phyloP scores from a whole-genome alignment of 2,797 vertebrate genomes.

The Anolis apletophallus region DNA sequence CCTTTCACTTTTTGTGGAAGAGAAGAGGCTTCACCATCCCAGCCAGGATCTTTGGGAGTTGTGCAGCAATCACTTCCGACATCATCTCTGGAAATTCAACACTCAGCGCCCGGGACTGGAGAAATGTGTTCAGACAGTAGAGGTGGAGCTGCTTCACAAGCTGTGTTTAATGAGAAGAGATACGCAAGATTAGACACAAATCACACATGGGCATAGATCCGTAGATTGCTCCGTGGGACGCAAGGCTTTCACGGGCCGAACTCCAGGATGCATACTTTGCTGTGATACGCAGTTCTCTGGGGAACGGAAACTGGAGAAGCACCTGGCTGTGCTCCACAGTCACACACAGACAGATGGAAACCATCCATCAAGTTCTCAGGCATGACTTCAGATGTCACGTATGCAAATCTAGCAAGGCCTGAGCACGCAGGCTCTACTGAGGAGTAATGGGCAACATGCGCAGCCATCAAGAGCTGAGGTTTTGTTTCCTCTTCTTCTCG shows the following conservation, averaged over 20 bases:
- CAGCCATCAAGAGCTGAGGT: neutral
- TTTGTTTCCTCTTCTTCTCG: no score
- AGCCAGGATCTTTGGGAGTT: conserved; percentile 96
- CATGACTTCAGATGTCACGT: neutral
- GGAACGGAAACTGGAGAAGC: no score
- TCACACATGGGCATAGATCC: neutral
- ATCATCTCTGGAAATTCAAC: conserved; percentile 99
- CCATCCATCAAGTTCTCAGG: no score
- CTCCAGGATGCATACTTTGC: no score
- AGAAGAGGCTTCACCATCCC: conserved; percentile 98
- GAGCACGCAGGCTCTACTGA: neutral
- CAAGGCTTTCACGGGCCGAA: no score
- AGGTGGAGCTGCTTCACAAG: conserved; percentile 97
- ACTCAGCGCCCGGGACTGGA: conserved; percentile 93
- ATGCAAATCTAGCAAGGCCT: neutral
- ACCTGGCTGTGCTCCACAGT: no score
- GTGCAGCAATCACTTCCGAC: conserved; percentile 97
- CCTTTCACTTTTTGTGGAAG: conserved; percentile 94
- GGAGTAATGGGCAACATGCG: neutral
- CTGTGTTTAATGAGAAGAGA: conserved; percentile 77
- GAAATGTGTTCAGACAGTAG: conserved; percentile 95
- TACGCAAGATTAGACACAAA: conserved; percentile 8
- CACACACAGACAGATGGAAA: no score
- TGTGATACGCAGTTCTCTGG: no score
- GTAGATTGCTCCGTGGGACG: no score